Conservation (phyloP, 2,113 vertebrate genomes). For the Callocephalon fimbriatum region DNA sequence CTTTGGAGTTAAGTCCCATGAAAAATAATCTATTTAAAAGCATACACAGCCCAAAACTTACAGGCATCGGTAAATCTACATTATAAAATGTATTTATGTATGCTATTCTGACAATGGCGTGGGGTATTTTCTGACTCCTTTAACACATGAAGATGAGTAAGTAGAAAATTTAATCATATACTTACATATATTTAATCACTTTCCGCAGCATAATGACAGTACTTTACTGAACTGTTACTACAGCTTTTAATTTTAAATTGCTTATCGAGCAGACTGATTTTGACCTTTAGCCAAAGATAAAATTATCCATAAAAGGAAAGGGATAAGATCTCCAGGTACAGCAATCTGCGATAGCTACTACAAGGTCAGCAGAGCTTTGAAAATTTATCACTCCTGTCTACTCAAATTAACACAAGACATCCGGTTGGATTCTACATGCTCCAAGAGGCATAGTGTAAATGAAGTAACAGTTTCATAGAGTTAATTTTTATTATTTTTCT, state of each 20-base stretch:
- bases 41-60: neutral
- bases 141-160: neutral
- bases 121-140: neutral
- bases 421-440: neutral
- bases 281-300: conserved; percentile 28
- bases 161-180: neutral
- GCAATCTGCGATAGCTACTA: neutral
- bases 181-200: neutral
- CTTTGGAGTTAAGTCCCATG: neutral
- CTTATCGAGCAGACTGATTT: neutral
- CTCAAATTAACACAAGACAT: neutral
- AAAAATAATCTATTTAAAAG: neutral
- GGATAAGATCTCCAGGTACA: conserved; percentile 6
- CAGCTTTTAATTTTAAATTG: conserved; percentile 29
- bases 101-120: neutral
- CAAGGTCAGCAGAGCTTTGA: neutral
- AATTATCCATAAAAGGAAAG: conserved; percentile 18
- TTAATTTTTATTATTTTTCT: neutral
- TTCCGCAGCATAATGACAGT: neutral
- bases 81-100: neutral
- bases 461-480: conserved; percentile 1
- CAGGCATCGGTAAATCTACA: neutral
- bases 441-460: conserved; percentile 26
- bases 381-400: neutral
- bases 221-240: neutral